Conservation (phyloP, 1,140 invertebrate genomes). For the Goniozus legneri region DNA sequence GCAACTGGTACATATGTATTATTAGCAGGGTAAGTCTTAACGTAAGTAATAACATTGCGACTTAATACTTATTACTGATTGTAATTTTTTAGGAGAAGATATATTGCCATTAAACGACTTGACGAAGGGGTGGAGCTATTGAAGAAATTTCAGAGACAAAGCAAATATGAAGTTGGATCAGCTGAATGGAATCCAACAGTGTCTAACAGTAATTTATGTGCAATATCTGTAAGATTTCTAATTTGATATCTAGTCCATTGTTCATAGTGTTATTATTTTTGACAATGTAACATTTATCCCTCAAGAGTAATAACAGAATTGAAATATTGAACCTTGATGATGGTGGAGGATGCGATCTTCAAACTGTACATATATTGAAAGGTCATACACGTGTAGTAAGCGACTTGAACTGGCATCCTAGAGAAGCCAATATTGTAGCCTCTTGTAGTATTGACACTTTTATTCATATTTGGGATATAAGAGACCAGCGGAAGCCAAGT, state of each 20-base stretch:
- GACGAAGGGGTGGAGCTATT: conserved; percentile 70
- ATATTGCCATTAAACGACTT: conserved; percentile 77
- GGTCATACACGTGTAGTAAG: conserved; percentile 86
- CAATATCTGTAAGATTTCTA: conserved; percentile 74
- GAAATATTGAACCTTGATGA: conserved; percentile 77
- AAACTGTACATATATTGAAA: conserved; percentile 69
- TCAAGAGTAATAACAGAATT: conserved; percentile 77
- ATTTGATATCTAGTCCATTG: conserved; percentile 2
- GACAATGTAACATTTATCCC: conserved; percentile 10
- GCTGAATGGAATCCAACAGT: conserved; percentile 88
- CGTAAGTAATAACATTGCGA: background rate
- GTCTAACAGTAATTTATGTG: conserved; percentile 76
- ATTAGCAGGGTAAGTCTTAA: conserved; percentile 69
- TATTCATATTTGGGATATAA: conserved; percentile 89
- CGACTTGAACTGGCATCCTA: conserved; percentile 90
- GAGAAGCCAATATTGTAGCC: conserved; percentile 83
- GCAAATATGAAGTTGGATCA: conserved; percentile 89
- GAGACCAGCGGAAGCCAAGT: conserved; percentile 77
- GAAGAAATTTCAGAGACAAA: conserved; percentile 78
- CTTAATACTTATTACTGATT: background rate
- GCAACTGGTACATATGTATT: conserved; percentile 78
- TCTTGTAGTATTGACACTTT: conserved; percentile 93
- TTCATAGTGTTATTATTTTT: conserved; percentile 7
- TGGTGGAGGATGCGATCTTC: conserved; percentile 57
- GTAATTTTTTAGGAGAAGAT: conserved; percentile 61